Evolutionary conservation across 2,888 invertebrate genomes (phyloP).

Genomic region (Stenodema calcarata): DNA sequence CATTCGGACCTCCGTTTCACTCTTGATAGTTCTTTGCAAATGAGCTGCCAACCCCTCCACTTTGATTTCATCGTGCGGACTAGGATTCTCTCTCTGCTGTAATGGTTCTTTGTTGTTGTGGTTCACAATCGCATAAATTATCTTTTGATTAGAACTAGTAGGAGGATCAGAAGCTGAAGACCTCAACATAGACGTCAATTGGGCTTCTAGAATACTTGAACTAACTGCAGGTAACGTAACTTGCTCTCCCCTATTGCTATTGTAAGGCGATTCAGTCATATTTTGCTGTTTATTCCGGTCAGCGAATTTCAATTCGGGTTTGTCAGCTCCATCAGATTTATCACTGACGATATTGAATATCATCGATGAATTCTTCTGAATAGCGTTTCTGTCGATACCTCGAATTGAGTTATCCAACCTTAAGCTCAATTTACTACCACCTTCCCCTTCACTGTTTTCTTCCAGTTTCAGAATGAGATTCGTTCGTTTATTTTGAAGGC

Average conservation of each 20-base stretch:
- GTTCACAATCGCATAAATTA: conserved; percentile 52
- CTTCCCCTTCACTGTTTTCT: conserved; percentile 14
- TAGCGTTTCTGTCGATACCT: not conserved
- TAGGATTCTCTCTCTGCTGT: conserved; percentile 6
- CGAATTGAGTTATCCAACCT: conserved; percentile 20
- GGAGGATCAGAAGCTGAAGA: conserved; percentile 40
- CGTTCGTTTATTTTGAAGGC: not conserved
- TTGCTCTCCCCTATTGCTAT: conserved; percentile 46
- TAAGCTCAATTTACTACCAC: conserved; percentile 12
- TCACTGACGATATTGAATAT: conserved; percentile 37
- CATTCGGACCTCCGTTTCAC: conserved; percentile 37
- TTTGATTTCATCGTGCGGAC: conserved; percentile 53
- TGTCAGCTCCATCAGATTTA: conserved; percentile 45
- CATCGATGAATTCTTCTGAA: conserved; percentile 26
- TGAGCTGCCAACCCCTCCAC: conserved; percentile 55
- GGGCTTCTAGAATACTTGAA: conserved; percentile 57
- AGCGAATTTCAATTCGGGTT: conserved; percentile 18
- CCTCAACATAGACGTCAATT: conserved; percentile 54
- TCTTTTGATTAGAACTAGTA: conserved; percentile 45
- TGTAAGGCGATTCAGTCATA: conserved; percentile 19
- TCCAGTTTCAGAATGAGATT: not conserved
- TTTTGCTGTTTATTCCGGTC: conserved; percentile 46
- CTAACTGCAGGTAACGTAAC: conserved; percentile 53
- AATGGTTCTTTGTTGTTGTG: conserved; percentile 43
- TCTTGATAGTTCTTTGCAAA: conserved; percentile 52